These are phyloP conservation scores for Microvelia longipes DNA, from an alignment of 1,140 invertebrate species.

Conservation along the genomic window DNA sequence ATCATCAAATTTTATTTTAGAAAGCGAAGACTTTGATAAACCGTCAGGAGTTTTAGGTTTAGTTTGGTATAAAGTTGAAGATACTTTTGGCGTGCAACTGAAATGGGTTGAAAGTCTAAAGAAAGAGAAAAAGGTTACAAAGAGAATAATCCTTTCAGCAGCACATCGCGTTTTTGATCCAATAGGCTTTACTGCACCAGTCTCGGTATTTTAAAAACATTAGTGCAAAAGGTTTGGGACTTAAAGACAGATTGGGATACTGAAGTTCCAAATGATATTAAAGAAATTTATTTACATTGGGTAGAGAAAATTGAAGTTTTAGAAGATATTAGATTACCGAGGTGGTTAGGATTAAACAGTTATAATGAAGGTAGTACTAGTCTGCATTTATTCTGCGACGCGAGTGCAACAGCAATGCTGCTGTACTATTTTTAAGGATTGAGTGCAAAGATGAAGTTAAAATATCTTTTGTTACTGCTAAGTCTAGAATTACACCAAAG, in stretches of 20 bases:
- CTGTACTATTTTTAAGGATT: conserved; percentile 20
- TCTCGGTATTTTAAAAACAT: neutral
- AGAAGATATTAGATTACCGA: neutral
- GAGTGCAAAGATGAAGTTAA: too few relatives aligned
- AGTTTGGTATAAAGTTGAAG: neutral
- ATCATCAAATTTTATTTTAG: neutral
- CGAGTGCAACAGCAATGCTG: conserved; percentile 23
- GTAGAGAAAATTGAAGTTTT: neutral
- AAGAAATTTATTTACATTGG: neutral
- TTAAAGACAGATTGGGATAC: neutral
- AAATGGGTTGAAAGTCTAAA: neutral
- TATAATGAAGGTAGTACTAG: neutral
- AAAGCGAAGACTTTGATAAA: neutral
- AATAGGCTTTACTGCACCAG: neutral
- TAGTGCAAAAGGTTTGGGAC: neutral
- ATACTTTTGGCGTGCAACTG: neutral
- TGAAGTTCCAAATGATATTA: neutral
- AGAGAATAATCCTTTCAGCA: neutral
- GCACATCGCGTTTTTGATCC: neutral
- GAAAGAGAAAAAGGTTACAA: neutral
- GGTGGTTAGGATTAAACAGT: neutral
- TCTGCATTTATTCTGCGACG: conserved; percentile 28
- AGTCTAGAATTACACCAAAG: neutral
- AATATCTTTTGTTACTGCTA: neutral
- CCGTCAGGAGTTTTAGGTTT: neutral